These are phyloP conservation scores for Zaprionus camerounensis DNA, from an alignment of 1,140 invertebrate genomes.

Conservation along the genomic window DNA sequence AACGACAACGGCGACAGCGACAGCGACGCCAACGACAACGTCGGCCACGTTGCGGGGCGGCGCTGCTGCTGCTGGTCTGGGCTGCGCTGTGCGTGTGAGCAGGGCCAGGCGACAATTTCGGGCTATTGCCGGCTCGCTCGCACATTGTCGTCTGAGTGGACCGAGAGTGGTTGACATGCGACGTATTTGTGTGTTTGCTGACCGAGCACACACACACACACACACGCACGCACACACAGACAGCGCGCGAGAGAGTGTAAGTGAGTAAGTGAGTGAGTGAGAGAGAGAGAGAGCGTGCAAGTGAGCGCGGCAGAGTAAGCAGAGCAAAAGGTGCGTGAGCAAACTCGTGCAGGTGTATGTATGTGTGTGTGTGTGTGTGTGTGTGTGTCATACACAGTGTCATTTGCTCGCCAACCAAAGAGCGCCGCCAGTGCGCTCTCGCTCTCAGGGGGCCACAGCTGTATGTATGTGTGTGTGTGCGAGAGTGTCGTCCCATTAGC, in stretches of 20 bases:
- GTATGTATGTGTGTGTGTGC: constrained; percentile 6
- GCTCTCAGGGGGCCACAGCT: constrained; percentile 40
- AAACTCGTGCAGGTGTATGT: too few species aligned
- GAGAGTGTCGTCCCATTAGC: constrained; percentile 64
- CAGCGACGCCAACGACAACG: neutral
- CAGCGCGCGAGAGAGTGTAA: too few species aligned
- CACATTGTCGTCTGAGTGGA: constrained; percentile 76
- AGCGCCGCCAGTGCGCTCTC: constrained; percentile 41
- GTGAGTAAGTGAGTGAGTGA: too few species aligned
- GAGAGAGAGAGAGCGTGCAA: too few species aligned
- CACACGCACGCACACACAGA: constrained; percentile 11
- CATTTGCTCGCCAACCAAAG: constrained; percentile 64
- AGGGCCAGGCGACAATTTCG: constrained; percentile 29
- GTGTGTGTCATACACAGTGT: constrained; percentile 39
- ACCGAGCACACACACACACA: constrained; percentile 41
- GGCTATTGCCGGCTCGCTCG: constrained; percentile 50
- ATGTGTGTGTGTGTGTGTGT: neutral
- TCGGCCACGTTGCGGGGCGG: neutral
- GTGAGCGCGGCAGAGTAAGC: too few species aligned
- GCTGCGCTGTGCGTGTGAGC: constrained; percentile 26
- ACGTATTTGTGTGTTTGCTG: constrained; percentile 67
- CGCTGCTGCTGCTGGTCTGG: neutral
- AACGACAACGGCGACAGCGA: constrained; percentile 29
- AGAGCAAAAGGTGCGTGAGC: too few species aligned
- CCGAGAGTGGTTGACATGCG: constrained; percentile 75